Base-by-base conservation (phyloP, 2,888 invertebrate species). In the Nomada fabriciana region DNA sequence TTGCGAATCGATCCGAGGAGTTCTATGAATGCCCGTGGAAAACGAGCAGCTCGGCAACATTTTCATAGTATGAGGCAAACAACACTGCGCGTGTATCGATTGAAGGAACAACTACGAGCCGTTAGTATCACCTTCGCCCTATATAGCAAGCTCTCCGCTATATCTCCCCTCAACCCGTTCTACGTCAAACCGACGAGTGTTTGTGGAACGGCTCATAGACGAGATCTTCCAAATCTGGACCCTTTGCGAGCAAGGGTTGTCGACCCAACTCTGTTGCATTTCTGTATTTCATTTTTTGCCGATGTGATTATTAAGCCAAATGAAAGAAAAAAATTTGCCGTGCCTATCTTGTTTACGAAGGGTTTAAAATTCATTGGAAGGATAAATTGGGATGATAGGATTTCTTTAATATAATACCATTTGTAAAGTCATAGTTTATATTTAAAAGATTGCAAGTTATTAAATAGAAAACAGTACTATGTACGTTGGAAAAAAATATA, bases 51-150 rank as follows among this genome's bases (percentile, higher is more conserved):
- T 50, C 69, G 64, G 29, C 57, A 83, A 83, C 88, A 89, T 88
- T 83, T 85, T 83, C 64, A 60, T 73, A 76, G 52, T 75, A 76
- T 69, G 80, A 77, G 68, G 55, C 81, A 84, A 89, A 88, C 86
- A 88, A 86, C 83, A 86, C 86, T 87, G 84, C 80, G 77, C 83
- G 79, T 68, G 83, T 87, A 89, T 89, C 89, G 89, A 89, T 87
- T 81, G 81, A 74, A 63, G 76, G 75, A 73, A 77, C 76, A 77
- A 81, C 80, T 82, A 78, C 80, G 84, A 81, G 71, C 79, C 72
- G 80, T 74, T 63, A 76, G 73, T 68, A 83, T 83, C 81, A 83
- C 82, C 73, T 88, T 83, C 83, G 80, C 75, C 68, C 80, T 72
- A 82, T 64, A 81, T 50, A 73, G 42, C 47, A 13, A 55, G 67